Conservation (phyloP, 2,797 vertebrate species). For the Poeciliopsis turneri region DNA sequence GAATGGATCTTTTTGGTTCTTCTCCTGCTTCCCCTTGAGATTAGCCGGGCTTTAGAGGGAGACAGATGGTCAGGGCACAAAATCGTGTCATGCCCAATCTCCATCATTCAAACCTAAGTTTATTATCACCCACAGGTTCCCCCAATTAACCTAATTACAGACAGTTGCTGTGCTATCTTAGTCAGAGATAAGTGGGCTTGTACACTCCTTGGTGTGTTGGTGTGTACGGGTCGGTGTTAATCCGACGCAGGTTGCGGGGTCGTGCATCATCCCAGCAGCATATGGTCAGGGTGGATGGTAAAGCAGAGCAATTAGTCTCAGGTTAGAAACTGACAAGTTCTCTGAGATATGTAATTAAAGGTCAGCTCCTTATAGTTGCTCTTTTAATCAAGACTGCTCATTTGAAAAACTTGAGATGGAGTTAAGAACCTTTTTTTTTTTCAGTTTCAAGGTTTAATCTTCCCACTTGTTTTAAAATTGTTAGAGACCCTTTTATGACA, state of each 20-base stretch:
- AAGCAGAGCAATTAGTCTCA: constrained; percentile 59
- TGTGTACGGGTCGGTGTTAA: constrained; percentile 48
- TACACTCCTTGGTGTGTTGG: constrained; percentile 22
- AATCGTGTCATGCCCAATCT: constrained; percentile 64
- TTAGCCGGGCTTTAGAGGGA: constrained; percentile 53
- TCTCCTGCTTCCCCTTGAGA: constrained; percentile 19
- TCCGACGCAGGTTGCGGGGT: constrained; percentile 37
- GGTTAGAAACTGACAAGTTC: constrained; percentile 59
- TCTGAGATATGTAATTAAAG: constrained; percentile 39
- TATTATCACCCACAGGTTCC: constrained; percentile 59
- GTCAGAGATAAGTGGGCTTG: constrained; percentile 55
- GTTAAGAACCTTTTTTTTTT: constrained; percentile 26
- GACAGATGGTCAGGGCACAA: constrained; percentile 69
- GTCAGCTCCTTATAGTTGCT: constrained; percentile 13
- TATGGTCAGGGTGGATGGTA: constrained; percentile 66
- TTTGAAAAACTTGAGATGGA: background rate
- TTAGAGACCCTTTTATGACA: background rate
- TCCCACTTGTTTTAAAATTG: background rate
- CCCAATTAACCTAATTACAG: constrained; percentile 75
- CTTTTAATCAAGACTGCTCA: background rate
- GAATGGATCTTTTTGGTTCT: background rate
- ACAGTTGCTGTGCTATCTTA: constrained; percentile 47
- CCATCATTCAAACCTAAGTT: constrained; percentile 53
- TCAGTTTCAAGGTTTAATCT: constrained; percentile 2
- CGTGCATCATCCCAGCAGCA: constrained; percentile 49